Evolutionary conservation across 2,797 vertebrate species (phyloP).

Genomic region (Lepidocolaptes lacrymiger): DNA sequence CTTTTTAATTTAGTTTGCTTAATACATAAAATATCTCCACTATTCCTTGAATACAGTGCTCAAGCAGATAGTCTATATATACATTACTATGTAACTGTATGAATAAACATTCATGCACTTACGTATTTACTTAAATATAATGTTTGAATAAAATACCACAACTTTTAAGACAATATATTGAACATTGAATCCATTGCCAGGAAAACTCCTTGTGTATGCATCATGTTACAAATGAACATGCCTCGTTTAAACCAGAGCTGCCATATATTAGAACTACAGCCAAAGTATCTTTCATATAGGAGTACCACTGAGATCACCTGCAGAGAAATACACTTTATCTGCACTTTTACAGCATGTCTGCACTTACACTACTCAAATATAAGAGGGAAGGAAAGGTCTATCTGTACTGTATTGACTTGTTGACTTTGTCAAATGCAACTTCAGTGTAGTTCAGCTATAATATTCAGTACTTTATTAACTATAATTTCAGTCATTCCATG

Average conservation of each 20-base stretch:
- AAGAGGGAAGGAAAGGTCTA: constrained; percentile 53
- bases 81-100: not conserved
- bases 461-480: constrained; percentile 24
- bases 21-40: not conserved
- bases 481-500: constrained; percentile 19
- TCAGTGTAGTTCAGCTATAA: not conserved
- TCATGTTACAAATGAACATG: not conserved
- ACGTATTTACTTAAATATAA: not conserved
- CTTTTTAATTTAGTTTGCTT: not conserved
- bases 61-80: not conserved
- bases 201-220: constrained; percentile 7
- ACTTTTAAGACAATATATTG: not conserved
- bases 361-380: constrained; percentile 70
- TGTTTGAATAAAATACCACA: not conserved
- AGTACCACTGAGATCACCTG: constrained; percentile 62
- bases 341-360: constrained; percentile 64
- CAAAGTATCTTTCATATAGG: not conserved
- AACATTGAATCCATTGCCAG: not conserved
- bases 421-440: constrained; percentile 39
- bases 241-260: not conserved
- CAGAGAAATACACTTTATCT: constrained; percentile 71
- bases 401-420: constrained; percentile 1
- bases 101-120: not conserved
- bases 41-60: not conserved
- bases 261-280: not conserved